phyloP scores from a whole-genome alignment of 1,140 invertebrate genomes.

The Dinothrombium tinctorium region DNA sequence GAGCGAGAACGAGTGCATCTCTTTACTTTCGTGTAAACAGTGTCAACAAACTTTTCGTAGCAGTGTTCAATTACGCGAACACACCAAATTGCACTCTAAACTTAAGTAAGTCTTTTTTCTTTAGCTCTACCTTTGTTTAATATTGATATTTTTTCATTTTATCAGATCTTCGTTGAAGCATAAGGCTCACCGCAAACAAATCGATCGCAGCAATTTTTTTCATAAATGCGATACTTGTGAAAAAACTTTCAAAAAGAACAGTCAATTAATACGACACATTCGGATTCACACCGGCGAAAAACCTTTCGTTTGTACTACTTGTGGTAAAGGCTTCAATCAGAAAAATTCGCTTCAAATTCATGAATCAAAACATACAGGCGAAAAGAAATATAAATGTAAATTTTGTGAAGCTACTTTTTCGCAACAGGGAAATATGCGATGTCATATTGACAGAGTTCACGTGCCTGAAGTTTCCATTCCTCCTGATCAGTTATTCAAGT shows the following conservation, averaged over 20 bases:
- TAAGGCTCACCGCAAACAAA: too few species aligned
- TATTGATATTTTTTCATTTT: too few species aligned
- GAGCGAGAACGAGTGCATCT: too few species aligned
- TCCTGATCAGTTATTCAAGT: slow-evolving; percentile 30
- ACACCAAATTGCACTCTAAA: too few species aligned
- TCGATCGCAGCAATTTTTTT: not conserved
- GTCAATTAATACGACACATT: slow-evolving; percentile 90
- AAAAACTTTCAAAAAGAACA: slow-evolving; percentile 92
- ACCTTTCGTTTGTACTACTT: slow-evolving; percentile 56
- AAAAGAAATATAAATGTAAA: slow-evolving; percentile 36
- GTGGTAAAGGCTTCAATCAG: slow-evolving; percentile 89
- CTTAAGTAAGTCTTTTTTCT: too few species aligned
- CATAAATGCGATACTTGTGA: slow-evolving; percentile 82
- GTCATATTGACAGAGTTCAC: slow-evolving; percentile 27
- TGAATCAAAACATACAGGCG: slow-evolving; percentile 31
- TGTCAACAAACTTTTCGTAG: too few species aligned
- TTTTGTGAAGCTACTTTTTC: too few species aligned
- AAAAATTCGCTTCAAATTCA: slow-evolving; percentile 51
- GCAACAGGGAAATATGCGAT: slow-evolving; percentile 40
- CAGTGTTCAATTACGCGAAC: too few species aligned
- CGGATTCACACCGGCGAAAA: slow-evolving; percentile 84
- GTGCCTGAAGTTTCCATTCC: not conserved
- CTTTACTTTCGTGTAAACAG: too few species aligned
- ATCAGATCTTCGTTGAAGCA: too few species aligned
- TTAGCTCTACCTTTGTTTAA: too few species aligned